Evolutionary conservation across 2,888 invertebrate species (phyloP), one percentile per base, ranked within the genome.

Genomic region (Teleogryllus oceanicus): DNA sequence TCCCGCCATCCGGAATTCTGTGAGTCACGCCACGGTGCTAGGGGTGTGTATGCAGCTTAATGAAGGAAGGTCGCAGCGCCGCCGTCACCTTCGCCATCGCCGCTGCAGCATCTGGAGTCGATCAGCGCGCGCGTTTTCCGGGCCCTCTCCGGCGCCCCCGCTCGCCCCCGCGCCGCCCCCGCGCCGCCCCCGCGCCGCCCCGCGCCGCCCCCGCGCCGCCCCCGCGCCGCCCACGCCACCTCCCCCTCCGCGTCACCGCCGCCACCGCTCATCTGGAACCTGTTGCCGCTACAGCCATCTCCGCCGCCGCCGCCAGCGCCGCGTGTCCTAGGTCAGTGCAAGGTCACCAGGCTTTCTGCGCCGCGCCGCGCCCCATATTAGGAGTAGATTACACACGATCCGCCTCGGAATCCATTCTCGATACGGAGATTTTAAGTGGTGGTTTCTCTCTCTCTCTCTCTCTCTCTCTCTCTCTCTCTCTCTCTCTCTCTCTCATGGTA

Each of bases 341-440:
- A 62, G 62, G 62, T 62, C 62, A n/a, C n/a, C 62, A 62, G 62
- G 62, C 13, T 37, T 62, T 62, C 62, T 62, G 62, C 62, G 62
- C 62, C n/a, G 62, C 1, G 37, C 37, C 37, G 37, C 37, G 37
- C 37, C 37, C 37, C 37, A 37, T 37, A 37, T 37, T 37, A 37
- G 37, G 37, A 37, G 37, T 37, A 37, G 37, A 37, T 37, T 37
- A 37, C 1, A 37, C 37, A 37, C 37, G 37, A 37, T 37, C 37
- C 37, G 37, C 37, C 5, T 37, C 37, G 37, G 37, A 37, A 8
- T 37, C 37, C 37, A 37, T 37, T 37, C 37, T 37, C 37, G 37
- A 37, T 37, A 37, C 8, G 37, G 37, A 37, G 37, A 37, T 37
- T 37, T 37, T 37, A 37, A 37, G 37, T 37, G 37, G 37, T 37